phyloP scores from a whole-genome alignment of 2,888 invertebrate species.

The Orthosia gracilis region DNA sequence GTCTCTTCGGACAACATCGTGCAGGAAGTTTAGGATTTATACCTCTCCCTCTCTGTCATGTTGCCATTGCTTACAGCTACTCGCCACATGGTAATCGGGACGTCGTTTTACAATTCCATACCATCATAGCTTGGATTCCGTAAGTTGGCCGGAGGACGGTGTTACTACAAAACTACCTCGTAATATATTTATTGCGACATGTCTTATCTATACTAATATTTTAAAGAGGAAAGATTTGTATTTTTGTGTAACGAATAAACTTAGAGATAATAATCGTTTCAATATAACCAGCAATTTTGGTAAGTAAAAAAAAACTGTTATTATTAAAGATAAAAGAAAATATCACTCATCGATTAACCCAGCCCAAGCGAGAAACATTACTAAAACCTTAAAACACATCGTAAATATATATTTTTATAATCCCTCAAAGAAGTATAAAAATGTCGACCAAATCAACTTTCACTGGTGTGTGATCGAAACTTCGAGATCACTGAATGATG shows the following conservation, averaged over 20 bases:
- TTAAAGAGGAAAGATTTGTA: no score
- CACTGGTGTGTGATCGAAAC: conserved; percentile 37
- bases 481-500: conserved; percentile 47
- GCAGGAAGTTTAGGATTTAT: no score
- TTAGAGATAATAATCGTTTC: no score
- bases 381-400: neutral
- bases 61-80: no score
- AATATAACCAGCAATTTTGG: no score
- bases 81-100: neutral
- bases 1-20: no score
- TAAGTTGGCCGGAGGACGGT: neutral
- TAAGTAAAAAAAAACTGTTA: no score
- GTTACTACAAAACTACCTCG: neutral
- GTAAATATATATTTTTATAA: neutral
- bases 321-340: neutral
- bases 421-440: conserved; percentile 9
- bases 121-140: neutral
- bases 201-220: no score
- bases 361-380: neutral
- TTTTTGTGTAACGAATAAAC: no score
- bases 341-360: neutral
- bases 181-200: neutral
- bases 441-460: conserved; percentile 49
- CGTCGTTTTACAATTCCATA: neutral
- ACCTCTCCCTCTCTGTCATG: no score